phyloP scores from a whole-genome alignment of 2,797 vertebrate genomes.

The Tadarida brasiliensis region DNA sequence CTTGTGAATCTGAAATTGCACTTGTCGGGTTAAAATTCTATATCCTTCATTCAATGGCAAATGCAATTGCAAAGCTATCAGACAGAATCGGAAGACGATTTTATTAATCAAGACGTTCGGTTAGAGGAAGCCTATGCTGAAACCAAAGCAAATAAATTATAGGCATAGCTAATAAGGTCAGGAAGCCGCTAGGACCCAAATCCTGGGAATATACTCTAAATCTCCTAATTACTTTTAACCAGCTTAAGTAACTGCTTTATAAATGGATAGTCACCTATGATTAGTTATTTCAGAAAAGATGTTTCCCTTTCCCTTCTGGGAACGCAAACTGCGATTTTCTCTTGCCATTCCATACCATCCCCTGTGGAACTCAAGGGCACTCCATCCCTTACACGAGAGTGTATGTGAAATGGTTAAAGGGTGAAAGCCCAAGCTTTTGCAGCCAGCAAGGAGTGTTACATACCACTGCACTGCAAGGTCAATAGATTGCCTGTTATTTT shows the following conservation, averaged over 20 bases:
- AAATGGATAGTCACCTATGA: neutral
- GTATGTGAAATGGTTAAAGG: neutral
- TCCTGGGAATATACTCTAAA: slow-evolving; percentile 6
- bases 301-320: neutral
- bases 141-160: slow-evolving; percentile 69
- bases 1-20: slow-evolving; percentile 28
- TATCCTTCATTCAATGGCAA: slow-evolving; percentile 39
- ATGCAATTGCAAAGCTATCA: slow-evolving; percentile 53
- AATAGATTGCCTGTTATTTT: slow-evolving; percentile 53
- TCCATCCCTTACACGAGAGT: neutral
- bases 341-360: neutral
- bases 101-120: slow-evolving; percentile 40
- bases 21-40: slow-evolving; percentile 30
- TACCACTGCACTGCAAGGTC: neutral
- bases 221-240: slow-evolving; percentile 29
- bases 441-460: neutral
- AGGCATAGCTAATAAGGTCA: slow-evolving; percentile 28
- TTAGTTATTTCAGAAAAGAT: slow-evolving; percentile 24
- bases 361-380: neutral
- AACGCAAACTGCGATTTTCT: neutral
- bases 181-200: neutral
- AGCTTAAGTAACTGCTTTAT: slow-evolving; percentile 40
- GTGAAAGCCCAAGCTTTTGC: neutral
- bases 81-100: slow-evolving; percentile 44
- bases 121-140: slow-evolving; percentile 56